Evolutionary conservation across 2,888 invertebrate genomes (phyloP), one percentile per base, ranked within the genome.

Genomic region (Ramazzottius varieornatus): DNA sequence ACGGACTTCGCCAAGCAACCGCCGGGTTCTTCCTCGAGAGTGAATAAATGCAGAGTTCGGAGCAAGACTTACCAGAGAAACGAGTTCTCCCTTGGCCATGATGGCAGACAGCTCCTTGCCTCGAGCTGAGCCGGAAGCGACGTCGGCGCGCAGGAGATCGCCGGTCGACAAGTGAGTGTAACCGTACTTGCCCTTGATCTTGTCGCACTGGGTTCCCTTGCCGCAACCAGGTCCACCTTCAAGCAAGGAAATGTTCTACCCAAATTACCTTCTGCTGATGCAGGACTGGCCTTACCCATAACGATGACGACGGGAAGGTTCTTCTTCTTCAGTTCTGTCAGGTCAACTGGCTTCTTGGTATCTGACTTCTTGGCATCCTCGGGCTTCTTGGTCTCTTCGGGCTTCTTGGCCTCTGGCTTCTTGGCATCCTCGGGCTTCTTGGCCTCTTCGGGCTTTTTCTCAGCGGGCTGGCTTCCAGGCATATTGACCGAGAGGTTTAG

Each of bases 81-180:
- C 68, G 1, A 69, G 65, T 32, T 73, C 73, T 46, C 73, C 73
- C 29, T 68, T 67, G n/a, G 70, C 69, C 70, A 73, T 73, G 65
- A 71, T 71, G 46, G 67, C 70, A 67, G 73, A 73, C 70, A 70
- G 73, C 71, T 67, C 70, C 67, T 66, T 72, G 73, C 67, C 40
- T 13, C 40, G 40, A 40, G 40, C 40, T 13, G 40, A 13, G 40
- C 40, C 40, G 13, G 40, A 13, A 13, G 8, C 20, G 40, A 20
- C 40, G 13, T 40, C 40, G 20, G 8, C 40, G 40, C 40, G 40
- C 20, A 40, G 20, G 20, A 40, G 40, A 20, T 40, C 40, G 20
- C 40, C 40, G 20, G 40, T 40, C 20, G 40, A 40, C 20, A 40
- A 40, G 20, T 40, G 40, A 20, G 40, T 20, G 40, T 13, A 40